Percentiles rank a stretch among this genome's conserved stretches.
Conservation (phyloP, 2,113 vertebrate species). For the Rattus norvegicus region DNA sequence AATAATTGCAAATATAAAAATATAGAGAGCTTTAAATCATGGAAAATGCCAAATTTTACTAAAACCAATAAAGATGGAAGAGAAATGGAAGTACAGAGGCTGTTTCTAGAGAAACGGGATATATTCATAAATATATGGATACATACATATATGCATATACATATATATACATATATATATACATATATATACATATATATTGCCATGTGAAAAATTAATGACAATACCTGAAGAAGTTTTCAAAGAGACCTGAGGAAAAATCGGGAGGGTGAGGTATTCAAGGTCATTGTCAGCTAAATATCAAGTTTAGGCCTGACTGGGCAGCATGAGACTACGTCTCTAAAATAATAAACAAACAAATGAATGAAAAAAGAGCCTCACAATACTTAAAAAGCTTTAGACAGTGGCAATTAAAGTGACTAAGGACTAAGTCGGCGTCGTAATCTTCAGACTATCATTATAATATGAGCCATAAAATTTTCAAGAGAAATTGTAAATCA, state of each 20-base stretch:
- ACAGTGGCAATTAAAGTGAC: neutral
- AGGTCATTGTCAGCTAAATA: neutral
- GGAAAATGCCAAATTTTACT: neutral
- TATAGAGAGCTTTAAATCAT: neutral
- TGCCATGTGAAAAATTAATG: constrained; percentile 26
- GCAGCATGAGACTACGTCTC: neutral
- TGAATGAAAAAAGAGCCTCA: neutral
- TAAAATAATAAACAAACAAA: neutral
- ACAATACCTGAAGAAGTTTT: neutral
- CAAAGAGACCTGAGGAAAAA: neutral
- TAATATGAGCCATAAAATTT: neutral
- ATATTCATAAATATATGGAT: too few relatives aligned
- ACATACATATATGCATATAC: neutral
- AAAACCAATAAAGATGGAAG: neutral
- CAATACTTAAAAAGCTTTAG: constrained; percentile 13
- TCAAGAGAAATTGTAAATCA: constrained; percentile 8
- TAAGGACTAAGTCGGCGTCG: neutral
- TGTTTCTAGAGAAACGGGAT: neutral
- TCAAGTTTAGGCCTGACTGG: neutral
- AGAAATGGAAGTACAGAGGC: neutral
- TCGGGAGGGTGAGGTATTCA: too few relatives aligned
- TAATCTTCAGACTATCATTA: neutral
- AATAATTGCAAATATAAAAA: constrained; percentile 1
- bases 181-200: neutral
- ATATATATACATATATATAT: neutral